Evolutionary conservation across 23 tunicate species (phyloP).

Genomic region (Halocynthia roretzi): DNA sequence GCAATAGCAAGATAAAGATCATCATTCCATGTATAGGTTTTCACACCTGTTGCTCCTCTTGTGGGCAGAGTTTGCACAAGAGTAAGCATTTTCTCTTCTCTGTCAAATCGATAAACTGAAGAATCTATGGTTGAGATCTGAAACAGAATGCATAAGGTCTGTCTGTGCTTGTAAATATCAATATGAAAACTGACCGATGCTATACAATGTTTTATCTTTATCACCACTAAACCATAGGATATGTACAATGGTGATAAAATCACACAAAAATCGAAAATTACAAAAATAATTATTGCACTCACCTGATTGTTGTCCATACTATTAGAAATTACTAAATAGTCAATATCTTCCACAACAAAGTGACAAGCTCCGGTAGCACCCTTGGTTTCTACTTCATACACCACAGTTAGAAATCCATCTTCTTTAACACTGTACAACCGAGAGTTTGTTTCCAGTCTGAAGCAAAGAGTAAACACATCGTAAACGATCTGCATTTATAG

Average conservation of each 20-base stretch:
- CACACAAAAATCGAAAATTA: background rate
- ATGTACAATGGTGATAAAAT: too few species aligned
- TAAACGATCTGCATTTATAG: background rate
- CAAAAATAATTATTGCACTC: background rate
- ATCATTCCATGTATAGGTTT: slow-evolving; percentile 12
- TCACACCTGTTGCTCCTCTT: slow-evolving; percentile 58
- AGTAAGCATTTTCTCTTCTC: slow-evolving; percentile 4
- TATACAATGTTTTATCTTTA: too few species aligned
- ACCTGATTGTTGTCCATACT: slow-evolving; percentile 59
- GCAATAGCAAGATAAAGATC: slow-evolving; percentile 56
- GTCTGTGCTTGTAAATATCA: background rate
- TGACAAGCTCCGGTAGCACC: slow-evolving; percentile 48
- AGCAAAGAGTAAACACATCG: background rate
- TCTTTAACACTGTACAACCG: slow-evolving; percentile 42
- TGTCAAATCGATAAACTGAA: slow-evolving; percentile 37
- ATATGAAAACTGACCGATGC: too few species aligned
- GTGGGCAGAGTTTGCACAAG: slow-evolving; percentile 74
- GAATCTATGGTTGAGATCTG: slow-evolving; percentile 72
- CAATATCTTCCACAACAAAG: slow-evolving; percentile 12
- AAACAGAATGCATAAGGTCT: background rate
- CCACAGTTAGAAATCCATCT: slow-evolving; percentile 21
- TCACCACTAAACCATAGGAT: too few species aligned
- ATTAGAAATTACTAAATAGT: slow-evolving; percentile 61
- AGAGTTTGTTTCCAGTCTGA: slow-evolving; percentile 57
- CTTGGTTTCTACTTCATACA: slow-evolving; percentile 52